These are phyloP conservation scores for Vultur gryphus DNA, from an alignment of 2,797 vertebrate genomes.

Conservation along the genomic window DNA sequence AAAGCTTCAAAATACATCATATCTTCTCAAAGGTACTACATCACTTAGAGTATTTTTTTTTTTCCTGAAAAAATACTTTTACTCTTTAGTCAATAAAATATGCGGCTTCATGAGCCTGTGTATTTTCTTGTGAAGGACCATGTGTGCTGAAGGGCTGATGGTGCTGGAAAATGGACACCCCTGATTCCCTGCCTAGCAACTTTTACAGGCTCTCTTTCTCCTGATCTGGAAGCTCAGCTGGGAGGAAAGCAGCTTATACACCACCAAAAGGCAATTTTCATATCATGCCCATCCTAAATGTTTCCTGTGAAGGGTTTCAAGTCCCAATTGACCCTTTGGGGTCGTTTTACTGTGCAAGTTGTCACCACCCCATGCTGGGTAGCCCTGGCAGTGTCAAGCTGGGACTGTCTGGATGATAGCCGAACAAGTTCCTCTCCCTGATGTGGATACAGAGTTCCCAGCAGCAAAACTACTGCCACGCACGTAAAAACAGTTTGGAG, in stretches of 20 bases:
- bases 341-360: neutral
- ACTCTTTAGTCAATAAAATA: slow-evolving; percentile 66
- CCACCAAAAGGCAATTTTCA: neutral
- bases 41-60: slow-evolving; percentile 5
- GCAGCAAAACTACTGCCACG: neutral
- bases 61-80: slow-evolving; percentile 69
- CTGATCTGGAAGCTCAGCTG: neutral
- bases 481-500: neutral
- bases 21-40: slow-evolving; percentile 50
- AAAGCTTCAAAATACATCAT: slow-evolving; percentile 70
- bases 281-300: neutral
- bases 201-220: neutral
- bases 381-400: neutral
- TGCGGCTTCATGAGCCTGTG: neutral
- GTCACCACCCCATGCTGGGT: neutral
- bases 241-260: neutral
- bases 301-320: neutral
- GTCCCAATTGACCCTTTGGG: neutral
- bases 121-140: neutral
- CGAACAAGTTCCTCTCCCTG: neutral
- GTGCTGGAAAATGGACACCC: neutral
- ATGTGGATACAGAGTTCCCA: neutral
- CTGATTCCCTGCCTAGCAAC: neutral
- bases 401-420: neutral
- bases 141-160: slow-evolving; percentile 3